Evolutionary conservation across 2,888 invertebrate species (phyloP), one percentile per base, ranked within the genome.

Genomic region (Beris chalybata): DNA sequence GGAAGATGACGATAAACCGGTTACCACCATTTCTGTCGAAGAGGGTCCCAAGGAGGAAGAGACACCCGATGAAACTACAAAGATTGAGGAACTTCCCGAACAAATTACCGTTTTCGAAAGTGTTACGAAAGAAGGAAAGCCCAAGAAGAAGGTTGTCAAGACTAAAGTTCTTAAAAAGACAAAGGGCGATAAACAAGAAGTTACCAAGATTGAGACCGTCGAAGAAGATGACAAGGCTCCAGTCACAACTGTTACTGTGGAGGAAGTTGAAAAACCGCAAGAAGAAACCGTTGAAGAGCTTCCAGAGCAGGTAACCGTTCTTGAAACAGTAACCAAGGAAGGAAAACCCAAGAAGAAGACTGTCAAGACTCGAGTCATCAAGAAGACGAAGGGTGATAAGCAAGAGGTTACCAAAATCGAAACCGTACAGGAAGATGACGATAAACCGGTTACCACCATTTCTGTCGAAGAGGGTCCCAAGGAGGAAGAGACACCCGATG

Each of bases 391-490:
- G 70, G 81, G 77, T 57, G 68, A 71, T 55, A 78, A 77, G 73
- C 72, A 78, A 50, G 77, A 82, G 71, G 72, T 78, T 13, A 81
- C 79, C 2, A 76, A 79, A 73, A 78, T 81, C 58, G 71, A 77
- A n/a, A 79, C 79, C 6, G 74, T 79, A 29, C 74, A 75, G 69
- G 76, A 79, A 71, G 81, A 79, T 69, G 79, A 75, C 9, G 74
- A 78, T 65, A 71, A 76, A 69, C 81, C 81, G 6, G 72, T 77
- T 69, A 75, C 73, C 1, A 74, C 74, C 1, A 71, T 71, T 0
- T 78, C 76, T 61, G 76, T 81, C 50, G 67, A 72, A 68, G 45
- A 70, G 71, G 38, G 75, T 45, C 15, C 22, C 11, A 13, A 30
- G 38, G 57, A 65, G 54, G n/a, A 13, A 9, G 6, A 11, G 13